Evolutionary conservation across 1,140 invertebrate species (phyloP), one percentile per base, ranked within the genome.

Genomic region (Anagrus nilaparvatae): DNA sequence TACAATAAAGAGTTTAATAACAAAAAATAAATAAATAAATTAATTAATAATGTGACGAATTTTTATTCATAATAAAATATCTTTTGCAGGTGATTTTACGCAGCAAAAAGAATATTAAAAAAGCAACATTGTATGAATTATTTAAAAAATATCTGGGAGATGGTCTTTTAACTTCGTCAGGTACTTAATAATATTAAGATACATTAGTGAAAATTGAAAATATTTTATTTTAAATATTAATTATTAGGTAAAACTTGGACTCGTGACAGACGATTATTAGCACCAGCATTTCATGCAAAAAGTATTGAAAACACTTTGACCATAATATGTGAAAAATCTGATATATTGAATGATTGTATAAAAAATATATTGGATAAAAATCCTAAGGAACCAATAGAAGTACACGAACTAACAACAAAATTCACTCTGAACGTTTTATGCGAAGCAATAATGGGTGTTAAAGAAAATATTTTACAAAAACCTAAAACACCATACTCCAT

Each of bases 271-370:
- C 88, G 85, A 63, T 71, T 91, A 33, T 65, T 94, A 7, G 84
- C 85, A 2, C 88, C 89, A 7, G 79, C 87, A 0, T 94, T 94
- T 57, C 88, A 92, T 61, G 90, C 89, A 54, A 79, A 81, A 53
- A 86, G 91, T 36, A 62, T 93, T 3, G 79, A 89, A 36, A 74
- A 81, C 50, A 93, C 89, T 73, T 58, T 72, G 49, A 53, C 67
- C 57, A 72, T 86, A 1, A 86, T 92, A 53, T 76, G 84, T 52
- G 74, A 80, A 46, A 84, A 90, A 51, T 71, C 77, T 7, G 60
- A 73, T 5, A 70, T 81, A 25, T 63, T 91, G n/a, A 55, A 69
- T 16, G 55, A 73, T n/a, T 64, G 63, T 51, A 54, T 72, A 10
- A 43, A 46, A 18, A 52, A 55, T n/a, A 28, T 62, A n/a, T 46